Evolutionary conservation across 1,140 invertebrate genomes (phyloP).

Genomic region (Samia ricini): DNA sequence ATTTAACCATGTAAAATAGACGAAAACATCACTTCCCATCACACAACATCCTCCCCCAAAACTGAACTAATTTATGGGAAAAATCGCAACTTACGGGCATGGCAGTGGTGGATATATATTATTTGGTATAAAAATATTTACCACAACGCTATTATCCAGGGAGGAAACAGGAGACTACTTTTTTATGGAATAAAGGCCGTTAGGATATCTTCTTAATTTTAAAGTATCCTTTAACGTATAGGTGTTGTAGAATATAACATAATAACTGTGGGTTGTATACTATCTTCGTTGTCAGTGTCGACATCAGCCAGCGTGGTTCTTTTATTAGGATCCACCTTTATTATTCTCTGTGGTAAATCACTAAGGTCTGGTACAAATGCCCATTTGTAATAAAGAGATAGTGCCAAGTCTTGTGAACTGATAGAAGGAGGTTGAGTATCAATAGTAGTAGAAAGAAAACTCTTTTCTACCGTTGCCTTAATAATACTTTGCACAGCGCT

Average conservation of each 20-base stretch:
- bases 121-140: too few relatives aligned
- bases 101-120: too few relatives aligned
- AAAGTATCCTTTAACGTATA: neutral
- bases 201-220: too few relatives aligned
- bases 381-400: conserved; percentile 57
- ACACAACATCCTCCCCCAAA: too few relatives aligned
- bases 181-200: too few relatives aligned
- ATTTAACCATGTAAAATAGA: too few relatives aligned
- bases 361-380: conserved; percentile 43
- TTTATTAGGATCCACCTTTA: conserved; percentile 23
- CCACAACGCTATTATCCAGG: too few relatives aligned
- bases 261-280: conserved; percentile 25
- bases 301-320: conserved; percentile 44
- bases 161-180: too few relatives aligned
- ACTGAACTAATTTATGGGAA: too few relatives aligned
- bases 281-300: conserved; percentile 28
- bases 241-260: conserved; percentile 2
- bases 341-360: conserved; percentile 49
- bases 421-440: conserved; percentile 9
- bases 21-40: too few relatives aligned
- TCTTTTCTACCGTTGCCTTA: conserved; percentile 41
- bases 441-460: conserved; percentile 32
- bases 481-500: conserved; percentile 40
- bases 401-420: conserved; percentile 20
- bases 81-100: too few relatives aligned